Evolutionary conservation across 2,113 vertebrate species (phyloP).

Genomic region (Tautogolabrus adspersus): DNA sequence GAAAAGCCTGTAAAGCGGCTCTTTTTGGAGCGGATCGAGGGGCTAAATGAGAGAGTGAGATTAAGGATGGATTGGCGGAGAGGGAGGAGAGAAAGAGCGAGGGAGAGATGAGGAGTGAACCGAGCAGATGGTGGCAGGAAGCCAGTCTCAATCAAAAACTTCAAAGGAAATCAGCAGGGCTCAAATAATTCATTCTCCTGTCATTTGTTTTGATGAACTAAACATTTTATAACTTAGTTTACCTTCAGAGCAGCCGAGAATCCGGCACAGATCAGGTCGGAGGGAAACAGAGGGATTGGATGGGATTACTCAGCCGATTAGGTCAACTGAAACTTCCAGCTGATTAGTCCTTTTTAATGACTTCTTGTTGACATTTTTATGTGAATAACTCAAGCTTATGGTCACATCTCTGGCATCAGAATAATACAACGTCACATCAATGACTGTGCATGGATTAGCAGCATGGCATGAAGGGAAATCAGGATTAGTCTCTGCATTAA

Average conservation of each 20-base stretch:
- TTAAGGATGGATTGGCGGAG: slow-evolving; percentile 32
- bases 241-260: background rate
- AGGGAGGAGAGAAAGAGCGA: background rate
- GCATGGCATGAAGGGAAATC: background rate
- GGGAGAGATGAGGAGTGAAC: slow-evolving; percentile 21
- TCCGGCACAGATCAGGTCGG: background rate
- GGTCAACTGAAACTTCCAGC: background rate
- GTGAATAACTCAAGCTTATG: slow-evolving; percentile 20
- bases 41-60: slow-evolving; percentile 15
- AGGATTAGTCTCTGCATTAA: background rate
- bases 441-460: background rate
- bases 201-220: background rate
- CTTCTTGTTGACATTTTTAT: slow-evolving; percentile 9
- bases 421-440: slow-evolving; percentile 8
- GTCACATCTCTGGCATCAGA: background rate
- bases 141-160: slow-evolving; percentile 34
- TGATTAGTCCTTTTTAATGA: slow-evolving; percentile 9
- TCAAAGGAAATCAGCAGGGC: slow-evolving; percentile 27
- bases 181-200: slow-evolving; percentile 21
- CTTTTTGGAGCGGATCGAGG: slow-evolving; percentile 7
- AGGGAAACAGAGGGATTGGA: background rate
- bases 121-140: slow-evolving; percentile 37
- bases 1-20: background rate
- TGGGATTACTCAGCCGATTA: background rate
- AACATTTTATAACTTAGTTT: slow-evolving; percentile 11